Base-by-base conservation (phyloP, 2,888 invertebrate species). In the Galeopsomyia nigrocyanea region DNA sequence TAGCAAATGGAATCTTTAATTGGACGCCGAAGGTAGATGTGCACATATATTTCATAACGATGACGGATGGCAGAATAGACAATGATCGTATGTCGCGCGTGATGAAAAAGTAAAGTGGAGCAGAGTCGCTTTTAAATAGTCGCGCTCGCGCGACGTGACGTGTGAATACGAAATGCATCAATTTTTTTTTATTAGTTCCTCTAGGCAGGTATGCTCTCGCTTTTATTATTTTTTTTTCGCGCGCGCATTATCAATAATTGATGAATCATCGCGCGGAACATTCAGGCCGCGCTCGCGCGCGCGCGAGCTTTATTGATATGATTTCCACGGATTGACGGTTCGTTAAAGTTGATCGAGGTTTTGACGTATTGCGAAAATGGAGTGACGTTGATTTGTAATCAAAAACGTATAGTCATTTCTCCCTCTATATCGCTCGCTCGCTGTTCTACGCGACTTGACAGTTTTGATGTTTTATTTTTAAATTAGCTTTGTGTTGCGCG, bases 301-400 rank as follows among this genome's bases (percentile, higher is more conserved):
- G 31, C n/a, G 31, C 31, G 60, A 60, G 16, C 50, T 66, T 68
- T 69, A 67, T 63, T 66, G 57, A 74, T 64, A 70, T 31, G 49
- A 67, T 67, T 63, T 67, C 60, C 7, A 70, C 5, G 26, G 70
- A 74, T 60, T 70, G 69, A 70, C 65, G 61, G 61, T 73, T 73
- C 47, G 63, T 68, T 63, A 21, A 64, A 60, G n/a, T 53, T 64
- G 49, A 64, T 68, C 13, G 64, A 64, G 49, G 31, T 64, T 68
- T 70, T 58, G 73, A 58, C 56, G 66, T 53, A 66, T 66, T 63
- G 63, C 53, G 58, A 73, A 73, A 64, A 60, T 65, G 31, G 56
- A 56, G 47, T 70, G 67, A 70, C 66, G 51, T 70, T 67, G 66
- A 74, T 67, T 58, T 70, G 63, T 67, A 60, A 70, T 70, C 46